phyloP scores from a whole-genome alignment of 2,888 invertebrate genomes.

The Lamellibrachia satsuma region DNA sequence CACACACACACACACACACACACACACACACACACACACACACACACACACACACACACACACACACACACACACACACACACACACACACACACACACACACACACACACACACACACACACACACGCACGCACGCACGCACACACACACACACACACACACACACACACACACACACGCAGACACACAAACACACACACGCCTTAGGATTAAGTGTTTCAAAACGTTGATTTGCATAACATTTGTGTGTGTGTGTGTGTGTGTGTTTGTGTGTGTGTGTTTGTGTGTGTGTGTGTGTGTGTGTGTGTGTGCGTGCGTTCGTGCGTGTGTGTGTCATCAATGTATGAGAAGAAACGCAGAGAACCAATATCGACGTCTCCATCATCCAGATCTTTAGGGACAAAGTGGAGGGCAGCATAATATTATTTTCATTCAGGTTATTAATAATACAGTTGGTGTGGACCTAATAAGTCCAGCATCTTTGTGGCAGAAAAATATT shows the following conservation, averaged over 20 bases:
- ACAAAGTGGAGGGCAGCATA: too few relatives aligned
- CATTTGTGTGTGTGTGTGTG: not conserved
- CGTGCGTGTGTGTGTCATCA: not conserved
- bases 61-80: not conserved
- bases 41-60: not conserved
- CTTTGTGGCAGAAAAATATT: too few relatives aligned
- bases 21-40: not conserved
- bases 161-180: not conserved
- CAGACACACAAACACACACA: too few relatives aligned
- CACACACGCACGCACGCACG: not conserved
- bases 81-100: not conserved
- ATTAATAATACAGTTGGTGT: too few relatives aligned
- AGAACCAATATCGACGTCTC: too few relatives aligned
- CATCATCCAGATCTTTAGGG: too few relatives aligned
- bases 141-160: not conserved
- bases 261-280: not conserved
- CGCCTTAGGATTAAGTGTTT: too few relatives aligned
- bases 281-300: not conserved
- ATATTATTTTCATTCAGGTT: too few relatives aligned
- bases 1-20: not conserved
- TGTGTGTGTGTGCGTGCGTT: not conserved
- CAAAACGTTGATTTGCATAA: too few relatives aligned
- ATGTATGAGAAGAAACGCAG: too few relatives aligned
- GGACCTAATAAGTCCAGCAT: too few relatives aligned
- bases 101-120: not conserved